A percentile compares a stretch with the other conserved stretches of the same genome.
These are phyloP conservation scores for Neelides sp. DNA, from an alignment of 1,140 invertebrate species.

Conservation along the genomic window DNA sequence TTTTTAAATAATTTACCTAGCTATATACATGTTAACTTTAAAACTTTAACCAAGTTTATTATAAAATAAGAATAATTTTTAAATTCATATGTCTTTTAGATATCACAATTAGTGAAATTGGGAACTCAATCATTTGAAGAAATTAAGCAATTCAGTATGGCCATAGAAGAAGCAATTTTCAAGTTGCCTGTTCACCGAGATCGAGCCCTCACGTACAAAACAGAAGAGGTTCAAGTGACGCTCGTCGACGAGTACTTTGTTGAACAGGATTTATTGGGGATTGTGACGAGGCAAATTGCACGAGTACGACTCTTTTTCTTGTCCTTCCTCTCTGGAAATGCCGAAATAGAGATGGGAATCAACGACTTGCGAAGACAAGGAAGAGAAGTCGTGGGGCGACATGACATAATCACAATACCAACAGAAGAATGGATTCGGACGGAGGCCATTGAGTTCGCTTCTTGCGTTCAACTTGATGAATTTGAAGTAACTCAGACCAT, in stretches of 20 bases:
- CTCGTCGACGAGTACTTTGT: constrained; percentile 93
- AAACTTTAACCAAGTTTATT: constrained; percentile 1
- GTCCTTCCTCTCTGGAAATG: constrained; percentile 27
- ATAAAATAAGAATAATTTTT: too few relatives aligned
- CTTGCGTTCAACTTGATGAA: constrained; percentile 79
- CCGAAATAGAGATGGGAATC: constrained; percentile 73
- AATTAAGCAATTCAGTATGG: constrained; percentile 76
- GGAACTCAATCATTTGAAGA: constrained; percentile 80
- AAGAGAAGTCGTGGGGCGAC: constrained; percentile 94
- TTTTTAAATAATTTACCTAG: not conserved
- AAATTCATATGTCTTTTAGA: constrained; percentile 41
- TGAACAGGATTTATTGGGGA: constrained; percentile 74
- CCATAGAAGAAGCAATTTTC: constrained; percentile 82
- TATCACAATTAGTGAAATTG: constrained; percentile 91
- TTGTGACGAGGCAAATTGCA: constrained; percentile 81
- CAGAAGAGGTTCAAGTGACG: constrained; percentile 93
- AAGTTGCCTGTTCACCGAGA: constrained; percentile 68
- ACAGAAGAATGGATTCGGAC: constrained; percentile 99
- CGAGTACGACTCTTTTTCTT: constrained; percentile 40
- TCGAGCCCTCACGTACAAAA: constrained; percentile 83
- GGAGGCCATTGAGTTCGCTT: constrained; percentile 88
- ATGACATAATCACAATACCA: constrained; percentile 97
- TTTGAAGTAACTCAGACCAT: constrained; percentile 83
- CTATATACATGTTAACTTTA: not conserved
- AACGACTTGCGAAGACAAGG: constrained; percentile 94